Conservation (phyloP, 2,888 invertebrate species). For the Diaprepes abbreviatus region DNA sequence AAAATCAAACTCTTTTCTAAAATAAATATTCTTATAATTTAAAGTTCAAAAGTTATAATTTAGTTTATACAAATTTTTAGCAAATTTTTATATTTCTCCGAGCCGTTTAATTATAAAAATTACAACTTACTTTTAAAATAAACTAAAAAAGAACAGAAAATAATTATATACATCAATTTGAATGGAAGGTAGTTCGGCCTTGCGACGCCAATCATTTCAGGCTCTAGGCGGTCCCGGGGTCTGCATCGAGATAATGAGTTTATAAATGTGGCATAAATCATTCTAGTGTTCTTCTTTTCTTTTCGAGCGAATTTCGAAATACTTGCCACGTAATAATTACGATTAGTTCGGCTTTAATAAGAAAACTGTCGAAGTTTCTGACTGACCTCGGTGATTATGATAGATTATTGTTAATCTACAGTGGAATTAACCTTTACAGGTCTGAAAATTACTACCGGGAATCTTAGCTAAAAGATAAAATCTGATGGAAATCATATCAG, state of each 20-base stretch:
- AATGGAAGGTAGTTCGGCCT: conserved; percentile 63
- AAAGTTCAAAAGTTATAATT: too few relatives aligned
- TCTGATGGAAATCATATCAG: too few relatives aligned
- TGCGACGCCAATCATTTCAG: conserved; percentile 67
- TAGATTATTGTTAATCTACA: conserved; percentile 44
- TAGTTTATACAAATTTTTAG: background rate
- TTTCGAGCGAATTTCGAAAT: conserved; percentile 49
- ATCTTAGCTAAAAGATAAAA: background rate
- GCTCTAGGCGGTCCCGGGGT: conserved; percentile 64
- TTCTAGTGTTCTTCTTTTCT: conserved; percentile 58
- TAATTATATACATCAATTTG: conserved; percentile 64
- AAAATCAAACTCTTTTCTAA: too few relatives aligned
- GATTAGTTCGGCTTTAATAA: conserved; percentile 61
- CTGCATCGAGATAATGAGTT: conserved; percentile 68
- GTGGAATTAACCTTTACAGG: conserved; percentile 36
- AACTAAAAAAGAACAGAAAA: conserved; percentile 56
- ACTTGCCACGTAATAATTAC: conserved; percentile 58
- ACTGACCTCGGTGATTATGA: conserved; percentile 47
- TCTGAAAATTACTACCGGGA: conserved; percentile 36
- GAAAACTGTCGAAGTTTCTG: conserved; percentile 54
- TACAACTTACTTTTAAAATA: conserved; percentile 56
- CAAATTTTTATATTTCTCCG: conserved; percentile 1
- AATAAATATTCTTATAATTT: too few relatives aligned
- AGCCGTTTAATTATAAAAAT: conserved; percentile 58
- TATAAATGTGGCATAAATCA: conserved; percentile 70